Evolutionary conservation across 2,113 vertebrate species (phyloP), one percentile per base, ranked within the genome.

Genomic region (Chitala chitala): DNA sequence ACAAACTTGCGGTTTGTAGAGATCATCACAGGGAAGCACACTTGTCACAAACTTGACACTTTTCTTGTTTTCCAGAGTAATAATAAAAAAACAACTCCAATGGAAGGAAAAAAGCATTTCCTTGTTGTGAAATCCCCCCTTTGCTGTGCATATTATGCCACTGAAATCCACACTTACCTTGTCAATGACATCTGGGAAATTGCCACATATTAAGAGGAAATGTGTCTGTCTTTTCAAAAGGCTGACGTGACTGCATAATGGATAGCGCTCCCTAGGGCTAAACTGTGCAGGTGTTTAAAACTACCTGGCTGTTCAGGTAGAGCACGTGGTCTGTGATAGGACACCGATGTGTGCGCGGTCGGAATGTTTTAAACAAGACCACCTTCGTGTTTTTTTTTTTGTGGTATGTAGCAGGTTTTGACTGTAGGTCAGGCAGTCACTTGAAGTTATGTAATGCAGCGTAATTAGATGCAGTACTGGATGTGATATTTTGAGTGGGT

Each of bases 161-260:
- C 89, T 92, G 91, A 93, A 94, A 94, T 94, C 94, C 92, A 91
- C 93, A 95, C 95, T 96, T 97, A 97, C 95, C 94, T 95, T 98
- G 94, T 96, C 94, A 95, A 94, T 98, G 97, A 98, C 95, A 98
- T 96, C 95, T 94, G 93, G 96, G 93, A 94, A 94, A 94, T 95
- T 96, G 94, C 92, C 93, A 94, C 91, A 93, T 94, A 94, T 96
- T 94, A 94, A 95, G 94, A 94, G 94, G 94, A 95, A 94, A 95
- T 92, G 92, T 92, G 92, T 92, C 91, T 94, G 92, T 93, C 93
- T 93, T 92, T 90, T 87, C 87, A 93, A 92, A 86, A 84, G 79
- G 79, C 79, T 91, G 88, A 91, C 90, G 87, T 89, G 81, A 58
- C 78, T 79, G 80, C 79, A 77, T 85, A 80, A 84, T 84, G 78